Evolutionary conservation across 2,113 vertebrate genomes (phyloP).

Genomic region (Phaethon lepturus): DNA sequence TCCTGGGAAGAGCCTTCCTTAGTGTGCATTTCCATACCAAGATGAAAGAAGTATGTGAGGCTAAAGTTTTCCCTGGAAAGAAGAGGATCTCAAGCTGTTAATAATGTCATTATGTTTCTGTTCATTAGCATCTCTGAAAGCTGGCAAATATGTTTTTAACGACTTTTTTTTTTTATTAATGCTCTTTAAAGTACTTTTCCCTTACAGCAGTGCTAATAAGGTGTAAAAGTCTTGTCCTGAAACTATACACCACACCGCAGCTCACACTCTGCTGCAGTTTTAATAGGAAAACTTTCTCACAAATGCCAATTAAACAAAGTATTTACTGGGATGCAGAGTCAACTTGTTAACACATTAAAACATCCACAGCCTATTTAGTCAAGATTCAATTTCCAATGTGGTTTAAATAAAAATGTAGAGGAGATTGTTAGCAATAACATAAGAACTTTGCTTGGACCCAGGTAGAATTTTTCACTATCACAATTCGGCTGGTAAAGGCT

Average conservation of each 20-base stretch:
- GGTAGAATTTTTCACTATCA: not conserved
- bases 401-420: not conserved
- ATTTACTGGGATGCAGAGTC: not conserved
- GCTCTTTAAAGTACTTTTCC: constrained; percentile 42
- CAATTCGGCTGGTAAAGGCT: not conserved
- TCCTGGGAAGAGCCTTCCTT: constrained; percentile 20
- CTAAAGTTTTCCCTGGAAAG: constrained; percentile 60
- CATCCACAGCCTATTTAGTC: not conserved
- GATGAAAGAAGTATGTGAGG: constrained; percentile 29
- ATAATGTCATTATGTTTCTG: constrained; percentile 57
- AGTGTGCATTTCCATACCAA: constrained; percentile 38
- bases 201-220: constrained; percentile 35
- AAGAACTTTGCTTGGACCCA: not conserved
- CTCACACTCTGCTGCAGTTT: not conserved
- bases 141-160: constrained; percentile 60
- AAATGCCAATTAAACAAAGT: constrained; percentile 24
- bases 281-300: constrained; percentile 52
- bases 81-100: constrained; percentile 65
- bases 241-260: not conserved
- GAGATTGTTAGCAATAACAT: not conserved
- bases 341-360: not conserved
- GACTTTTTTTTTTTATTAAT: constrained; percentile 7
- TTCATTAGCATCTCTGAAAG: constrained; percentile 72
- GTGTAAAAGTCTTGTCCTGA: constrained; percentile 50
- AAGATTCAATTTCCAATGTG: not conserved